phyloP scores from a whole-genome alignment of 1,140 invertebrate genomes.

The Pseudomyrmex gracilis region DNA sequence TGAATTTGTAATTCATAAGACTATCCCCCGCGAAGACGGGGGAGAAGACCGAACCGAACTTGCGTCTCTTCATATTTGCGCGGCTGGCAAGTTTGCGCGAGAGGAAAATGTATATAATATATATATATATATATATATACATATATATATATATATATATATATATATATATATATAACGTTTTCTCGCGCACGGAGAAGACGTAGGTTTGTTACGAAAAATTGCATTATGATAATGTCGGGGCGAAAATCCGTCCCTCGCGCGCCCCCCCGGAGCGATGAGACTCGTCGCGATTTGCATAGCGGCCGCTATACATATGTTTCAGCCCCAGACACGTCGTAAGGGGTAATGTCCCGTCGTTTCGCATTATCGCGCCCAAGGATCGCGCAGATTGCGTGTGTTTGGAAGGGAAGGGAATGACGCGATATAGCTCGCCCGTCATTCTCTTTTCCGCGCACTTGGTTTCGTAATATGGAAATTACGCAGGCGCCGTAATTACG shows the following conservation, averaged over 20 bases:
- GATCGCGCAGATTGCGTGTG: slow-evolving; percentile 47
- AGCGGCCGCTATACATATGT: slow-evolving; percentile 21
- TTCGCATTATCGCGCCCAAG: slow-evolving; percentile 39
- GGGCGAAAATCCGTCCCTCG: slow-evolving; percentile 24
- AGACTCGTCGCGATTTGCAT: slow-evolving; percentile 50
- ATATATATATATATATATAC: neutral
- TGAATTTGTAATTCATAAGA: slow-evolving; percentile 72
- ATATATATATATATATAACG: slow-evolving; percentile 6
- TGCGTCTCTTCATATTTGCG: slow-evolving; percentile 25
- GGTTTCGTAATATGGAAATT: slow-evolving; percentile 21
- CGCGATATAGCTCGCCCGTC: slow-evolving; percentile 9
- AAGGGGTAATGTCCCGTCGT: slow-evolving; percentile 35
- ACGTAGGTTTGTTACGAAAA: slow-evolving; percentile 51
- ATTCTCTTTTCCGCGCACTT: slow-evolving; percentile 15
- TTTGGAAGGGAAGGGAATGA: neutral
- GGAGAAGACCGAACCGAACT: neutral
- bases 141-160: slow-evolving; percentile 13
- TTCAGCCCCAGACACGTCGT: slow-evolving; percentile 48
- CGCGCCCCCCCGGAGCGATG: slow-evolving; percentile 1
- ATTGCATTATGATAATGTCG: slow-evolving; percentile 54
- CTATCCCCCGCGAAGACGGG: neutral
- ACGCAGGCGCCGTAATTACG: slow-evolving; percentile 29
- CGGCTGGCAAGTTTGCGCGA: neutral
- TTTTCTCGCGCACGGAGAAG: neutral
- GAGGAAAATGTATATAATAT: neutral